Evolutionary conservation across 2,113 vertebrate species (phyloP).

Genomic region (Odontophorus gujanensis): DNA sequence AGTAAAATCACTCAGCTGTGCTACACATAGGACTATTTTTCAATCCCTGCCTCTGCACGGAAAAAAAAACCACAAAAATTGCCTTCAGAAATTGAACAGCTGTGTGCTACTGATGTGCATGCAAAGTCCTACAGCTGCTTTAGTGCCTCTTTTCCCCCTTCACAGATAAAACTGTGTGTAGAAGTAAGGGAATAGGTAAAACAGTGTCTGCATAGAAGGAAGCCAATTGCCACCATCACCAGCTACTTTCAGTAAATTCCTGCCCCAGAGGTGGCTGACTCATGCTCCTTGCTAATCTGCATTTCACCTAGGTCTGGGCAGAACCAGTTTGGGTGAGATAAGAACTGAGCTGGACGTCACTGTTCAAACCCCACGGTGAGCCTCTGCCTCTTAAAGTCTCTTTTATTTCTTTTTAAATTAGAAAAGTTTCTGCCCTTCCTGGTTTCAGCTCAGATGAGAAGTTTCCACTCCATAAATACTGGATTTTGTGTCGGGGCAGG

Average conservation of each 20-base stretch:
- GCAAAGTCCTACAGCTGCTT: not conserved
- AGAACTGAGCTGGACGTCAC: not conserved
- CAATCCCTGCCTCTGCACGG: not conserved
- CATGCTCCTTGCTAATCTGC: not conserved
- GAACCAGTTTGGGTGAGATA: not conserved
- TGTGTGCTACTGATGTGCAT: not conserved
- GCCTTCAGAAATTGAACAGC: not conserved
- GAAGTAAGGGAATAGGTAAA: not conserved
- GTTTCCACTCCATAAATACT: constrained; percentile 28
- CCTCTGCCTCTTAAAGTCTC: not conserved
- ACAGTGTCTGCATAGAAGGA: not conserved
- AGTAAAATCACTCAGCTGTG: not conserved
- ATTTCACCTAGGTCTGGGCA: not conserved
- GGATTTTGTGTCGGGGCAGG: constrained; percentile 5
- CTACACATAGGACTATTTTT: not conserved
- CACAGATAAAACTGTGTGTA: not conserved
- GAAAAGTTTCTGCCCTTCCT: not conserved
- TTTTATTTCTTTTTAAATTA: not conserved
- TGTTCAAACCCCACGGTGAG: not conserved
- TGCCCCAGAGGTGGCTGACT: not conserved
- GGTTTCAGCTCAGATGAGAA: not conserved
- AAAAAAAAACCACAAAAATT: not conserved
- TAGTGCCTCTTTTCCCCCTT: not conserved
- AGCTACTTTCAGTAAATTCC: not conserved
- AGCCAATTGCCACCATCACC: not conserved